phyloP scores from a whole-genome alignment of 2,113 vertebrate genomes.

The Pomatostomus ruficeps region DNA sequence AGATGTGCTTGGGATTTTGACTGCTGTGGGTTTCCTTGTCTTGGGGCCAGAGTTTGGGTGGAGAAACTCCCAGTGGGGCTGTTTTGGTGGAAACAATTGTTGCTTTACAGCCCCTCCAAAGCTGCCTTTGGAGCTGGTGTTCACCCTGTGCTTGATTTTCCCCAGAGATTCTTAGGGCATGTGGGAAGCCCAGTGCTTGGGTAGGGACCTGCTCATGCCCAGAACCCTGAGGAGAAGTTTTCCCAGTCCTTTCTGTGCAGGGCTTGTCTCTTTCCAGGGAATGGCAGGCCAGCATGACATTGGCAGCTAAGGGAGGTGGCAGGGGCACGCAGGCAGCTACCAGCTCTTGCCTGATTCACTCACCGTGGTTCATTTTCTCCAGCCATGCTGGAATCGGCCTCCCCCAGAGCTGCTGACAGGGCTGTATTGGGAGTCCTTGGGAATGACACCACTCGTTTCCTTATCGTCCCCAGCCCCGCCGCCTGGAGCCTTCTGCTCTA shows the following conservation, averaged over 20 bases:
- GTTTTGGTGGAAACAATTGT: neutral
- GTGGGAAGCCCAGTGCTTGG: neutral
- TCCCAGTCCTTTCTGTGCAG: neutral
- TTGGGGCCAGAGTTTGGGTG: neutral
- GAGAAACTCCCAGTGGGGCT: neutral
- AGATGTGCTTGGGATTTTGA: neutral
- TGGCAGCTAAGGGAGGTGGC: neutral
- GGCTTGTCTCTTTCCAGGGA: fast-evolving
- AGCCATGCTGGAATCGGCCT: conserved; percentile 47
- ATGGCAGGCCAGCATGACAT: neutral
- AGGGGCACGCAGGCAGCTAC: conserved; percentile 13
- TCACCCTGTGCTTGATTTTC: neutral
- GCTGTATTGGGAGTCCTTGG: conserved; percentile 62
- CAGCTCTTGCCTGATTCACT: conserved; percentile 6
- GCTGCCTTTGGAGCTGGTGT: neutral
- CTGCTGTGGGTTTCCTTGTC: neutral
- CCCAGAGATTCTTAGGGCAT: neutral
- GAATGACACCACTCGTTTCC: conserved; percentile 69
- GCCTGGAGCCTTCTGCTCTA: conserved; percentile 66
- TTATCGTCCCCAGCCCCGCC: conserved; percentile 57
- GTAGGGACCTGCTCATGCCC: neutral
- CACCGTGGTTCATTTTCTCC: conserved; percentile 33
- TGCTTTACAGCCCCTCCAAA: neutral
- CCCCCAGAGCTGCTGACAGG: conserved; percentile 73
- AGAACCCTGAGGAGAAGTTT: neutral